These are phyloP conservation scores for Macropodus opercularis DNA, from an alignment of 2,797 vertebrate genomes.

Conservation along the genomic window DNA sequence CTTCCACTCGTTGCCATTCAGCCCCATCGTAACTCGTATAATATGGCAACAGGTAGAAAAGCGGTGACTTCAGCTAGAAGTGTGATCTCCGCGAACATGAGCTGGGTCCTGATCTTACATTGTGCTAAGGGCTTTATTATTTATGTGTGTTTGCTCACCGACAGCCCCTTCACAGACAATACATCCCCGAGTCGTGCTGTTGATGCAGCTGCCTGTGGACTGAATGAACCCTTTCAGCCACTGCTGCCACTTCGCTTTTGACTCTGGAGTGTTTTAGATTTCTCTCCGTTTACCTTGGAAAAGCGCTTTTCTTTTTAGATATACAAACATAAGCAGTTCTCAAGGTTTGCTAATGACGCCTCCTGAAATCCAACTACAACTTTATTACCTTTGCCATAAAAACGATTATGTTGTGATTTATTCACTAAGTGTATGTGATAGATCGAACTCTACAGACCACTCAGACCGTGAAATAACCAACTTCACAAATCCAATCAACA, in stretches of 20 bases:
- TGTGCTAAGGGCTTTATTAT: slow-evolving; percentile 12
- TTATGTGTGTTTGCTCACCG: slow-evolving; percentile 18
- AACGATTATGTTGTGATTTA: too few species aligned
- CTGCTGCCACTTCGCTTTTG: background rate
- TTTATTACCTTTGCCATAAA: background rate
- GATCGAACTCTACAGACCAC: background rate
- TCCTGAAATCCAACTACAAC: background rate
- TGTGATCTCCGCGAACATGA: slow-evolving; percentile 39
- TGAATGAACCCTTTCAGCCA: slow-evolving; percentile 40
- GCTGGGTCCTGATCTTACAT: slow-evolving; percentile 11
- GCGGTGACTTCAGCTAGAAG: background rate
- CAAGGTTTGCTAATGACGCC: background rate
- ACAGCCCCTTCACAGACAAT: slow-evolving; percentile 35
- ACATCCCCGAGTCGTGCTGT: slow-evolving; percentile 20
- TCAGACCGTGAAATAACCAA: slow-evolving; percentile 71
- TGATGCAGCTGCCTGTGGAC: background rate
- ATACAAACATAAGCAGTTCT: slow-evolving; percentile 3
- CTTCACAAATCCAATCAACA: slow-evolving; percentile 68
- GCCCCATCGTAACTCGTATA: slow-evolving; percentile 13
- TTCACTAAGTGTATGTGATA: too few species aligned
- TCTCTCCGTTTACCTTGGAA: slow-evolving; percentile 22
- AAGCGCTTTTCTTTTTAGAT: background rate
- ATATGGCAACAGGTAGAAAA: background rate
- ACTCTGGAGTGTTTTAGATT: slow-evolving; percentile 17
- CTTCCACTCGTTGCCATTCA: slow-evolving; percentile 1